These are phyloP conservation scores for Conops quadrifasciatus DNA, from an alignment of 2,888 invertebrate species.

Conservation along the genomic window DNA sequence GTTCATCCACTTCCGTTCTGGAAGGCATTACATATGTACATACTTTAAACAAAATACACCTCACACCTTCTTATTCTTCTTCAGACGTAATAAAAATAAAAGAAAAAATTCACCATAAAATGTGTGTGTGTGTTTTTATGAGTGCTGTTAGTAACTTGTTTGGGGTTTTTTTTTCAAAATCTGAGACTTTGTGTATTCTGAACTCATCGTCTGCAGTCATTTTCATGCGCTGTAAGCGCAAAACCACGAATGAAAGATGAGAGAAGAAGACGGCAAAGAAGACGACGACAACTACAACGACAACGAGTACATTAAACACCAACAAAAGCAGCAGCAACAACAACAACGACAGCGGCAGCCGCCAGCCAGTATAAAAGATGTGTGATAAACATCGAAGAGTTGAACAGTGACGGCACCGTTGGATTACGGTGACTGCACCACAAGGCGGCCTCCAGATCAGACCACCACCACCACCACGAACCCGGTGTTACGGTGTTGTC, in stretches of 20 bases:
- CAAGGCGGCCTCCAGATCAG: constrained; percentile 2
- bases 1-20: no score
- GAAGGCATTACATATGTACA: no score
- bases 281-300: neutral
- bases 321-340: no score
- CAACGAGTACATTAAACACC: neutral
- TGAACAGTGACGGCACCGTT: constrained; percentile 15
- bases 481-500: neutral
- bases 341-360: no score
- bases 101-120: neutral
- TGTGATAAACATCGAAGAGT: neutral
- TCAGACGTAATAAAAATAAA: no score
- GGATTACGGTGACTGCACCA: constrained; percentile 28
- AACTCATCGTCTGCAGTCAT: neutral
- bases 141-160: constrained; percentile 5
- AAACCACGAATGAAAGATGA: neutral
- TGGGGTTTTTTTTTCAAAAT: neutral
- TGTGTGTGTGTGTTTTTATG: neutral
- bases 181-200: neutral
- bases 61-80: no score
- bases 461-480: neutral
- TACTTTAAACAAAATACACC: no score
- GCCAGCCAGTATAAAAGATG: neutral
- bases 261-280: neutral
- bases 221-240: constrained; percentile 17